A percentile compares a stretch with the other conserved stretches of the same genome.
These are phyloP conservation scores for Thymelicus lineola DNA, from an alignment of 2,888 invertebrate species.

Conservation along the genomic window DNA sequence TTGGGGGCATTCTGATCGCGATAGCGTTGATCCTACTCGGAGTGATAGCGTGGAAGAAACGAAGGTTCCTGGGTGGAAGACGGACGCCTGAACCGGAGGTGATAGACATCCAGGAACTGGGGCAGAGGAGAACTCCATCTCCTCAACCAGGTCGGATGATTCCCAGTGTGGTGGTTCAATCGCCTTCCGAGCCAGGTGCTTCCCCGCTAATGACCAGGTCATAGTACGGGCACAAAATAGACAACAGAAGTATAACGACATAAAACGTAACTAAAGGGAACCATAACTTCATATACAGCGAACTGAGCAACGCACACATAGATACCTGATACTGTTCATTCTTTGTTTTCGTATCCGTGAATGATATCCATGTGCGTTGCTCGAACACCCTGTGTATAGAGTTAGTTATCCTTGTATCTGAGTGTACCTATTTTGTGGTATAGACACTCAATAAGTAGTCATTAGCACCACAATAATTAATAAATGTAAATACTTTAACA, in stretches of 20 bases:
- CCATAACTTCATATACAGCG: no score
- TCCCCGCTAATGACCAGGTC: conserved; percentile 48
- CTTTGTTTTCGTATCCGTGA: no score
- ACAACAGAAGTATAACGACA: neutral
- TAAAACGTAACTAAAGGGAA: no score
- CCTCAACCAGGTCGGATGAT: conserved; percentile 47
- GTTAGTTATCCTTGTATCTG: no score
- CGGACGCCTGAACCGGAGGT: conserved; percentile 48
- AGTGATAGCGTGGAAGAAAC: conserved; percentile 66
- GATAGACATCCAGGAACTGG: conserved; percentile 58
- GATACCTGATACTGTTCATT: no score
- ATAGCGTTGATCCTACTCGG: conserved; percentile 57
- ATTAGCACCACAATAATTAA: no score
- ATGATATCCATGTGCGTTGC: no score
- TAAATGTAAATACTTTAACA: no score
- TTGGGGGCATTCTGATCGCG: conserved; percentile 61
- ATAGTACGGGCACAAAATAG: neutral
- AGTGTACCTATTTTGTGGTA: no score
- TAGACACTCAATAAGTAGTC: no score
- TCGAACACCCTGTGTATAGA: no score
- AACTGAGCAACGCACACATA: no score
- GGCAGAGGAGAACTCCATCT: conserved; percentile 36
- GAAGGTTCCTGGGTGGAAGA: conserved; percentile 56
- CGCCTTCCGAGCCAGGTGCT: conserved; percentile 60
- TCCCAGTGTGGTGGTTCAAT: conserved; percentile 58